These are phyloP conservation scores for Apotomis betuletana DNA, from an alignment of 2,888 invertebrate genomes.

Conservation along the genomic window DNA sequence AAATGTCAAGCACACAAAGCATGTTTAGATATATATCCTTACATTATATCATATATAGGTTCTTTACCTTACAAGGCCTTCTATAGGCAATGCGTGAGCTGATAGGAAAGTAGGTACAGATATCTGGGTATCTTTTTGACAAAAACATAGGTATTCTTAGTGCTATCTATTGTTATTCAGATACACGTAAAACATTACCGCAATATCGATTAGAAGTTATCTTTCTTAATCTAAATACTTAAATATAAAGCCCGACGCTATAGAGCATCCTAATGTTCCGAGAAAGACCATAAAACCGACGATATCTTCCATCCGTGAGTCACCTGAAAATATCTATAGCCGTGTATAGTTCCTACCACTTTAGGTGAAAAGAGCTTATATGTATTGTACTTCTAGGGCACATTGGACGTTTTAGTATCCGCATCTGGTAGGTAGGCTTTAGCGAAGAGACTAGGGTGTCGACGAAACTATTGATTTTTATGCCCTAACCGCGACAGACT, in stretches of 20 bases:
- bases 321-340: slow-evolving; percentile 31
- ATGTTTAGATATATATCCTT: no score
- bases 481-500: slow-evolving; percentile 36
- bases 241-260: slow-evolving; percentile 25
- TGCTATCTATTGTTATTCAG: background rate
- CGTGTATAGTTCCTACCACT: background rate
- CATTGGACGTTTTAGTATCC: background rate
- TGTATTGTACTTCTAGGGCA: background rate
- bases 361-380: slow-evolving; percentile 9
- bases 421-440: slow-evolving; percentile 20
- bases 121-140: no score
- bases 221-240: slow-evolving; percentile 36
- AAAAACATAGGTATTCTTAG: no score
- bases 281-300: slow-evolving; percentile 30
- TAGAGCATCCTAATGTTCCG: slow-evolving; percentile 23
- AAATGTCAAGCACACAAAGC: no score
- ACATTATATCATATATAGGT: no score
- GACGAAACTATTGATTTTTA: slow-evolving; percentile 40
- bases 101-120: background rate
- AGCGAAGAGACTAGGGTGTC: slow-evolving; percentile 34
- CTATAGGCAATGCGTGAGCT: no score
- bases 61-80: no score
- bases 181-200: slow-evolving; percentile 16
- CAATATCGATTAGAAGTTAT: slow-evolving; percentile 38
- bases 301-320: slow-evolving; percentile 30